phyloP scores from a whole-genome alignment of 2,888 invertebrate species.

The Dryomyza anilis region DNA sequence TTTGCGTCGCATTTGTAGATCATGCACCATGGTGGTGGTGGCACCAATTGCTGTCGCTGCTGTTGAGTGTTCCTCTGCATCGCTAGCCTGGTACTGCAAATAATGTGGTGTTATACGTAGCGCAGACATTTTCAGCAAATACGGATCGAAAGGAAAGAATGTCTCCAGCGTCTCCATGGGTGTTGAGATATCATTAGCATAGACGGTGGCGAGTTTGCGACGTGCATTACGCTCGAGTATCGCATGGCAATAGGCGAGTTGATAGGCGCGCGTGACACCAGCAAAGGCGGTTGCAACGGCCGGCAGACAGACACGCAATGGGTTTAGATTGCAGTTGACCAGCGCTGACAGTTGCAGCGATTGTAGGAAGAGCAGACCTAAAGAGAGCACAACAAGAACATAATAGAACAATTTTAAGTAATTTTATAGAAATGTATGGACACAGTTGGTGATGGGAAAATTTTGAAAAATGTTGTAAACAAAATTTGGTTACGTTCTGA shows the following conservation, averaged over 20 bases:
- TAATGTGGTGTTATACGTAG: slow-evolving; percentile 62
- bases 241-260: slow-evolving; percentile 90
- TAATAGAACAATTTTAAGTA: no score
- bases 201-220: slow-evolving; percentile 66
- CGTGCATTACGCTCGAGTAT: slow-evolving; percentile 84
- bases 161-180: slow-evolving; percentile 63
- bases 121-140: slow-evolving; percentile 68
- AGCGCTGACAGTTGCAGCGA: slow-evolving; percentile 84
- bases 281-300: slow-evolving; percentile 82
- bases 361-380: slow-evolving; percentile 80
- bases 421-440: no score
- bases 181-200: slow-evolving; percentile 64
- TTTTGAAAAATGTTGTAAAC: no score
- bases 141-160: slow-evolving; percentile 93
- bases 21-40: no score
- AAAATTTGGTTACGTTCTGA: no score
- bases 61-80: slow-evolving; percentile 44
- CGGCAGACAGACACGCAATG: slow-evolving; percentile 79
- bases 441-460: no score
- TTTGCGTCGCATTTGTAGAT: slow-evolving; percentile 45
- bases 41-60: background rate
- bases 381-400: no score
- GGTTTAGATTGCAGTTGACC: slow-evolving; percentile 86
- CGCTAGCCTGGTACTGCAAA: slow-evolving; percentile 62
- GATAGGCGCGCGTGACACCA: slow-evolving; percentile 79